A percentile compares a stretch with the other conserved stretches of the same genome.
phyloP scores from a whole-genome alignment of 2,888 invertebrate genomes.

The Chymomyza amoena region DNA sequence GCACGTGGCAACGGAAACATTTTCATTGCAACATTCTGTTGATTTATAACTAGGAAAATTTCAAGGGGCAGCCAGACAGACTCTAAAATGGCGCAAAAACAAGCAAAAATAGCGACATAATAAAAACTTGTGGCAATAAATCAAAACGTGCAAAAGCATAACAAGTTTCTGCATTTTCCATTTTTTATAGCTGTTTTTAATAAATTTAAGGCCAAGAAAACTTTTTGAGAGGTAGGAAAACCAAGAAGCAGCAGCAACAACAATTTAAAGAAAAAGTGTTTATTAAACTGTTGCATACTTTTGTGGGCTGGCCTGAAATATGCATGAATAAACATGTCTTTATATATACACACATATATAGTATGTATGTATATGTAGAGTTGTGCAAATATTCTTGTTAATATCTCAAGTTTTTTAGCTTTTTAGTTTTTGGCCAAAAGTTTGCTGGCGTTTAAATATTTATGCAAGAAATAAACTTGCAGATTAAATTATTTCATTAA shows the following conservation, averaged over 20 bases:
- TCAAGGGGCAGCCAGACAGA: not conserved
- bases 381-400: not conserved
- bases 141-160: slow-evolving; percentile 38
- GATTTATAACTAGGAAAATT: slow-evolving; percentile 49
- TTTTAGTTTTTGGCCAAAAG: not conserved
- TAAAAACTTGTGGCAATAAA: slow-evolving; percentile 35
- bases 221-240: slow-evolving; percentile 27
- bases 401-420: not conserved
- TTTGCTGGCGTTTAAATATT: not conserved
- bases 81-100: not conserved
- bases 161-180: slow-evolving; percentile 18
- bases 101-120: not conserved
- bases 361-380: not conserved
- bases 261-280: slow-evolving; percentile 13
- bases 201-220: slow-evolving; percentile 2
- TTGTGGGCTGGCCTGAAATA: not conserved
- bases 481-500: slow-evolving; percentile 17
- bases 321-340: not conserved
- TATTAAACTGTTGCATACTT: slow-evolving; percentile 12
- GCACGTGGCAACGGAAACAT: slow-evolving; percentile 39
- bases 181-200: not conserved
- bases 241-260: slow-evolving; percentile 18
- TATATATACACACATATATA: not conserved
- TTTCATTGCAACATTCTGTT: slow-evolving; percentile 54
- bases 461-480: slow-evolving; percentile 8